Evolutionary conservation across 2,113 vertebrate species (phyloP).

Genomic region (Calidris pygmaea): DNA sequence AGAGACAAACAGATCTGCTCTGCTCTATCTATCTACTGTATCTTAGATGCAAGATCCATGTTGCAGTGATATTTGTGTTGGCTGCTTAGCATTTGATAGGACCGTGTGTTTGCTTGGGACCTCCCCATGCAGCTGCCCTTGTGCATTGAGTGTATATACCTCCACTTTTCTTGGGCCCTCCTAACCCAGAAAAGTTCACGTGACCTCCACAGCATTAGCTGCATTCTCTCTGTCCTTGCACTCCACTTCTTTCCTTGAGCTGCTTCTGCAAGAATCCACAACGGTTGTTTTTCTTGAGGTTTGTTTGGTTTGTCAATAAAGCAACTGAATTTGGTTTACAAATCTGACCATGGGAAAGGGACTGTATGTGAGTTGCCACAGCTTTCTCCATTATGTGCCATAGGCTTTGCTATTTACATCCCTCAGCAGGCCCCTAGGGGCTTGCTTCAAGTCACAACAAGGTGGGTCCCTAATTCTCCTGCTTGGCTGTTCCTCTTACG

Average conservation of each 20-base stretch:
- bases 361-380: background rate
- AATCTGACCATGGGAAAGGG: background rate
- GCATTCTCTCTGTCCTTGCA: background rate
- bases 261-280: background rate
- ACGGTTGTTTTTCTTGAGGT: background rate
- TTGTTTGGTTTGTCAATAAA: background rate
- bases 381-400: background rate
- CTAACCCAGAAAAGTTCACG: background rate
- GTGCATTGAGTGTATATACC: no score
- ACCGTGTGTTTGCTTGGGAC: background rate
- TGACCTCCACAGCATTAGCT: background rate
- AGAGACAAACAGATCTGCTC: background rate
- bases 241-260: background rate
- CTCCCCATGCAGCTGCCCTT: accelerated
- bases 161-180: background rate
- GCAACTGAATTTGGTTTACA: background rate
- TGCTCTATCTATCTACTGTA: background rate
- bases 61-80: background rate
- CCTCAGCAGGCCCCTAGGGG: background rate
- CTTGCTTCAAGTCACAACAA: accelerated
- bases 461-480: background rate
- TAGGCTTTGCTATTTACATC: background rate
- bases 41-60: background rate
- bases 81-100: background rate
- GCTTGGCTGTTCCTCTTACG: background rate